Percentiles rank a stretch among this genome's conserved stretches.
These are phyloP conservation scores for Leptinotarsa juncta DNA, from an alignment of 2,888 invertebrate genomes.

Conservation along the genomic window DNA sequence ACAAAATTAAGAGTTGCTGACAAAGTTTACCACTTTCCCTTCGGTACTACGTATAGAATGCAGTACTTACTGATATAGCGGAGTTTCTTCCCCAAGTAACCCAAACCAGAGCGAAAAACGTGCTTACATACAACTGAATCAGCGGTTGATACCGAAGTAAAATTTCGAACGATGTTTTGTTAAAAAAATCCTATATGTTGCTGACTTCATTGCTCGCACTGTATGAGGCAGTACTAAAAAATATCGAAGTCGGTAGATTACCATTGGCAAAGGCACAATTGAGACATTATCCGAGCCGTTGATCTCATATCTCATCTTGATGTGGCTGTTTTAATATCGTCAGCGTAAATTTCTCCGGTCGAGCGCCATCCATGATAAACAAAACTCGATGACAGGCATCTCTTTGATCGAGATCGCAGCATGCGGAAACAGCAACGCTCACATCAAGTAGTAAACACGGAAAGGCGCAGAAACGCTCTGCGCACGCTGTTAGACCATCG, in stretches of 20 bases:
- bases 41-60: too few relatives aligned
- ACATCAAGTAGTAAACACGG: slow-evolving; percentile 45
- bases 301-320: background rate
- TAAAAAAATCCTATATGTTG: too few relatives aligned
- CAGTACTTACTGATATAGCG: too few relatives aligned
- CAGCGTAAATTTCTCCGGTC: background rate
- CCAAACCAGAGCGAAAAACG: too few relatives aligned
- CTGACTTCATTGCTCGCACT: too few relatives aligned
- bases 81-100: too few relatives aligned
- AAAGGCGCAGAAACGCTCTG: slow-evolving; percentile 42
- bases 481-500: slow-evolving; percentile 51
- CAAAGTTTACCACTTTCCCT: too few relatives aligned
- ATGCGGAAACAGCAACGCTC: slow-evolving; percentile 38
- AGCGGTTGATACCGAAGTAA: too few relatives aligned
- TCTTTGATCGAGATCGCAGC: slow-evolving; percentile 15
- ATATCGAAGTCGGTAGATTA: slow-evolving; percentile 1
- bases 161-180: too few relatives aligned
- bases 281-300: background rate
- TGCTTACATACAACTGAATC: too few relatives aligned
- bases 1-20: too few relatives aligned
- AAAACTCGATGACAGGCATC: background rate
- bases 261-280: background rate
- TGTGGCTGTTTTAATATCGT: background rate
- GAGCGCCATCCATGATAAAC: background rate
- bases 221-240: background rate